These are phyloP conservation scores for Coracias cyanogaster DNA, from an alignment of 2,797 vertebrate genomes.

Conservation along the genomic window DNA sequence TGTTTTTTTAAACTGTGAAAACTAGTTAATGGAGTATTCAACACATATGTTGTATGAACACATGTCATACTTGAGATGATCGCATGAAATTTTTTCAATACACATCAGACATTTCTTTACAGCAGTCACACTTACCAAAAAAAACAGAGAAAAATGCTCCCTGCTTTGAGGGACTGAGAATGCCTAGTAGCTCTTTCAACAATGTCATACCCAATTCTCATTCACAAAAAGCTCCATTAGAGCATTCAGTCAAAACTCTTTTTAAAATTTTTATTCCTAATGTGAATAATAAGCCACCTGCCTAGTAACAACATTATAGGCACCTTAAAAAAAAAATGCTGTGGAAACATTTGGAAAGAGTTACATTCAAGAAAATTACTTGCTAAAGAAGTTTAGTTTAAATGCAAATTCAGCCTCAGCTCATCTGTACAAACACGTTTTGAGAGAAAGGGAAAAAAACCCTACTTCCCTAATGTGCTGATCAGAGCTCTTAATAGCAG, in stretches of 20 bases:
- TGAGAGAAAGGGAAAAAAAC: neutral
- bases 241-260: neutral
- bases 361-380: neutral
- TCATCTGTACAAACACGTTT: constrained; percentile 1
- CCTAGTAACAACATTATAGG: neutral
- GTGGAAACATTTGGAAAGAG: neutral
- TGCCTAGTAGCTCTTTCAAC: neutral
- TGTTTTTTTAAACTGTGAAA: constrained; percentile 3
- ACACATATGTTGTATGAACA: neutral
- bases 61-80: neutral
- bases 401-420: neutral
- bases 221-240: neutral
- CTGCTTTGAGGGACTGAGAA: neutral
- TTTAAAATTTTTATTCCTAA: neutral
- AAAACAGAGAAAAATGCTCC: neutral
- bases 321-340: neutral
- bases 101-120: neutral
- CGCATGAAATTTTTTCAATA: neutral
- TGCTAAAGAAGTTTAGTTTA: neutral
- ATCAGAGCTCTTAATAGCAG: neutral
- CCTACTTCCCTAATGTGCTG: neutral
- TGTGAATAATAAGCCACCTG: neutral
- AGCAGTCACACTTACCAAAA: neutral
- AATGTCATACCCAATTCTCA: neutral
- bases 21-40: neutral